Conservation (phyloP, 2,113 vertebrate genomes). For the Ovis aries region DNA sequence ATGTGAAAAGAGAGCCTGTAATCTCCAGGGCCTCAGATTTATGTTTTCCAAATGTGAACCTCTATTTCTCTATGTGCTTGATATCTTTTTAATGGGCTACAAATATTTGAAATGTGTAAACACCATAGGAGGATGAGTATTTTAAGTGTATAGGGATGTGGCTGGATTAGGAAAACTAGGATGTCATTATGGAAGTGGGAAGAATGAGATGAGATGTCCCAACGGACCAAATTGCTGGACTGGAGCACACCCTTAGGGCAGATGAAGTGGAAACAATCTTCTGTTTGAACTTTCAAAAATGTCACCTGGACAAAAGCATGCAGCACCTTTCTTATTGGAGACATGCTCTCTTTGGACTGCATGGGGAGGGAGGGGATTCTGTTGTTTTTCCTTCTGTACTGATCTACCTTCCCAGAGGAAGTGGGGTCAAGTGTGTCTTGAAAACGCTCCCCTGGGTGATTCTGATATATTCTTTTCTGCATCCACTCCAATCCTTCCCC, state of each 20-base stretch:
- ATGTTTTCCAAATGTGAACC: slow-evolving; percentile 75
- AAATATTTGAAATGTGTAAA: slow-evolving; percentile 74
- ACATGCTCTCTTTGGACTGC: neutral
- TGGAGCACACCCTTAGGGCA: neutral
- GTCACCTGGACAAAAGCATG: neutral
- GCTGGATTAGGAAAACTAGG: slow-evolving; percentile 34
- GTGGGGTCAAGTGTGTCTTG: neutral
- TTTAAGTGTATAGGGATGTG: slow-evolving; percentile 25
- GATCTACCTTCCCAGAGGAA: neutral
- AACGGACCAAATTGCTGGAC: neutral
- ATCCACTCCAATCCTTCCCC: neutral
- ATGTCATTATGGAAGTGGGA: neutral
- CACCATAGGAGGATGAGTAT: slow-evolving; percentile 42
- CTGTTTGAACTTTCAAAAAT: neutral
- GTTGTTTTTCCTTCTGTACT: neutral
- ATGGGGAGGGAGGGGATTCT: neutral
- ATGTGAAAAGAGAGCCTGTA: slow-evolving; percentile 58
- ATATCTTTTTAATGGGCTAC: slow-evolving; percentile 71
- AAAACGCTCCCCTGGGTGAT: neutral
- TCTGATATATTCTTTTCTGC: neutral
- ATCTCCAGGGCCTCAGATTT: slow-evolving; percentile 66
- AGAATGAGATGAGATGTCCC: slow-evolving; percentile 15
- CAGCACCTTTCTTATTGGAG: neutral
- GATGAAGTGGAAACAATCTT: slow-evolving; percentile 8
- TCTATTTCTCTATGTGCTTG: slow-evolving; percentile 63